phyloP scores from a whole-genome alignment of 2,888 invertebrate genomes.

The Agrochola macilenta region DNA sequence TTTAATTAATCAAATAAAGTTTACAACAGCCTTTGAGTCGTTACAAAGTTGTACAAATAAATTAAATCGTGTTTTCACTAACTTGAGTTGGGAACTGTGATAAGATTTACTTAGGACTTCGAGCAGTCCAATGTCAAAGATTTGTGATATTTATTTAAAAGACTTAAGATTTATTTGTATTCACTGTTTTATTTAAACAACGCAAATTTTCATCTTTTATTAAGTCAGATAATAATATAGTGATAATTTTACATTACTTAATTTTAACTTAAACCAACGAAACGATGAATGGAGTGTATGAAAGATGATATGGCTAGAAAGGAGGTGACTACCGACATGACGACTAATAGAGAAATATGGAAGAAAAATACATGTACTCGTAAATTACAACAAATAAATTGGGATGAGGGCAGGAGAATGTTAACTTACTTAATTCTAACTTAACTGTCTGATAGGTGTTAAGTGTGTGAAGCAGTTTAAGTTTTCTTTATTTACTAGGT shows the following conservation, averaged over 20 bases:
- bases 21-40: slow-evolving; percentile 6
- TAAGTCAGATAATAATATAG: neutral
- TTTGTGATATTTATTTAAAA: slow-evolving; percentile 13
- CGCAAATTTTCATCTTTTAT: neutral
- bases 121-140: slow-evolving; percentile 8
- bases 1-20: slow-evolving; percentile 42
- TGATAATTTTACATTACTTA: neutral
- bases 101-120: slow-evolving; percentile 21
- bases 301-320: neutral
- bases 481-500: neutral
- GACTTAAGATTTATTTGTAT: neutral
- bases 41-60: slow-evolving; percentile 33
- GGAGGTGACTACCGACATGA: neutral
- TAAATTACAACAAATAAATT: neutral
- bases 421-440: neutral
- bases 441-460: neutral
- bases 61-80: slow-evolving; percentile 30
- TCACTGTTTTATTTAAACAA: neutral
- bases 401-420: neutral
- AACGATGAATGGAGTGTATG: neutral
- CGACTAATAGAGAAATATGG: no score
- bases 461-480: no score
- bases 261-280: neutral
- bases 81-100: slow-evolving; percentile 1
- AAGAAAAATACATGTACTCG: neutral